Evolutionary conservation across 2,888 invertebrate genomes (phyloP).

Genomic region (Perdita meconis): DNA sequence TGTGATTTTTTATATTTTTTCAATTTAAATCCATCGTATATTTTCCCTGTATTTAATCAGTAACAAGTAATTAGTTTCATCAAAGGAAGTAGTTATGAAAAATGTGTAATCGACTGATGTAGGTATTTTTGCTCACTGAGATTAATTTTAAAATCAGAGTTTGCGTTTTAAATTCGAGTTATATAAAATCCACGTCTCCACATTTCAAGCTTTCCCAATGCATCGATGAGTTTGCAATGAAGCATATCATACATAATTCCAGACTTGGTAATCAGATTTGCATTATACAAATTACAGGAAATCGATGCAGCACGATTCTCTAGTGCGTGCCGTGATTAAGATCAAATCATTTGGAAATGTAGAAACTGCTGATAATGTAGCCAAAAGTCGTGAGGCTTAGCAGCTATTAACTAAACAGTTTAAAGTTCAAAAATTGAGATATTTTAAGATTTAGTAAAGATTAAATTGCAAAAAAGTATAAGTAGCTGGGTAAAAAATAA

Average conservation of each 20-base stretch:
- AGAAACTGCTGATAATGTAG: too few species aligned
- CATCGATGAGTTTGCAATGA: slow-evolving; percentile 17
- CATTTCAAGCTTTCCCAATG: background rate
- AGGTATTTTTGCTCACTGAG: background rate
- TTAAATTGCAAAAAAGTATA: too few species aligned
- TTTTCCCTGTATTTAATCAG: background rate
- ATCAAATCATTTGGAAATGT: too few species aligned
- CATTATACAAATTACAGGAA: too few species aligned
- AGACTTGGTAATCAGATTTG: slow-evolving; percentile 17
- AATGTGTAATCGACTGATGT: slow-evolving; percentile 16
- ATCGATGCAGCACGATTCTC: too few species aligned
- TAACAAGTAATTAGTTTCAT: slow-evolving; percentile 6
- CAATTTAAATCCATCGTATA: background rate
- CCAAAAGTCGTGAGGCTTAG: too few species aligned
- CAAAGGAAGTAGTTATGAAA: slow-evolving; percentile 10
- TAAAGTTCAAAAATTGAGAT: too few species aligned
- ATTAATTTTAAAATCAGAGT: slow-evolving; percentile 44
- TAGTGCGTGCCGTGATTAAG: too few species aligned
- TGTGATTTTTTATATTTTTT: too few species aligned
- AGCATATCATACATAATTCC: background rate
- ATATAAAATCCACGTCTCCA: slow-evolving; percentile 29
- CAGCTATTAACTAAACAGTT: too few species aligned
- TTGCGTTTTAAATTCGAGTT: slow-evolving; percentile 43
- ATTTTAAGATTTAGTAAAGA: too few species aligned
- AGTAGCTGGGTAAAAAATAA: too few species aligned